Evolutionary conservation across 37 sponge, comb jelly and placozoan species (phyloP).

Genomic region (Halisarca cf. caerulea): DNA sequence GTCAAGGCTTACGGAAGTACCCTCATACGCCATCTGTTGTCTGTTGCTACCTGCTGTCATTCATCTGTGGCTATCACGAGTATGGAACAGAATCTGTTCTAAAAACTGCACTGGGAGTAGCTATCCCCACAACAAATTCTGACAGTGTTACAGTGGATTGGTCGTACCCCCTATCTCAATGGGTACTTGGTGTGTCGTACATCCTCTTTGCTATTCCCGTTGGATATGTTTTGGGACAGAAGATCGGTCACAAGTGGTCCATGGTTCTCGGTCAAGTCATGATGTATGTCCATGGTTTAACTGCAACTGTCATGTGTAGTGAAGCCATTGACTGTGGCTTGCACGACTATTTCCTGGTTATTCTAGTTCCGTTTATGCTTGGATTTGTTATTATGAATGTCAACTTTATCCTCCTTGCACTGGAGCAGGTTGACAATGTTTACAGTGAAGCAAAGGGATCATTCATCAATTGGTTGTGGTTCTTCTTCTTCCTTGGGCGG

Average conservation of each 20-base stretch:
- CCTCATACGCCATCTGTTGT: neutral
- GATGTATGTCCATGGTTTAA: neutral
- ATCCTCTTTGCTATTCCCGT: neutral
- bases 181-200: neutral
- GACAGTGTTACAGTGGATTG: neutral
- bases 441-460: neutral
- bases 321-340: too few relatives aligned
- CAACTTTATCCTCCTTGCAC: neutral
- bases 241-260: neutral
- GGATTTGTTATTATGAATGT: neutral
- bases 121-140: neutral
- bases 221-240: neutral
- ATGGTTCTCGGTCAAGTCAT: neutral
- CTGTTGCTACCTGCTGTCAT: neutral
- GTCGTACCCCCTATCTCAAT: neutral
- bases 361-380: neutral
- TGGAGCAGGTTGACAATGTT: neutral
- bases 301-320: neutral
- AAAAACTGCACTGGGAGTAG: neutral
- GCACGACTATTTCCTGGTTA: neutral
- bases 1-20: neutral
- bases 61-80: neutral
- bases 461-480: conserved; percentile 2
- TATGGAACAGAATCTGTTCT: neutral
- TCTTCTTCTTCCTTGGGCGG: neutral